Evolutionary conservation across 2,113 vertebrate genomes (phyloP).

Genomic region (Peucedramus taeniatus): DNA sequence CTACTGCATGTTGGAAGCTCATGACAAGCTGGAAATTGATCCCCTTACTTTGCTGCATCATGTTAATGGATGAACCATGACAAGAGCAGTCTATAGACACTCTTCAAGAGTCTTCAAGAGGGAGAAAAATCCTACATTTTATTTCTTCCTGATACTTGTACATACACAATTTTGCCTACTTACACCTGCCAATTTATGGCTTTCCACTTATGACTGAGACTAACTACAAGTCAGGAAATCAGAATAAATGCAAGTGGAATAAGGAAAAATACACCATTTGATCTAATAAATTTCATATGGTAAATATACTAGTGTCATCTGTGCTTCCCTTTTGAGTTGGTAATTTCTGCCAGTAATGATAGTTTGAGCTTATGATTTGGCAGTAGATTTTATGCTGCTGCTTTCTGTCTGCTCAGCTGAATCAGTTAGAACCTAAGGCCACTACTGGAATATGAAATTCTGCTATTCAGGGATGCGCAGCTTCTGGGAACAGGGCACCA

Average conservation of each 20-base stretch:
- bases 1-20: conserved; percentile 26
- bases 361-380: background rate
- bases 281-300: background rate
- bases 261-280: background rate
- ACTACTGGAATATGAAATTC: background rate
- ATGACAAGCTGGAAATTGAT: background rate
- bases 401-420: background rate
- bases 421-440: background rate
- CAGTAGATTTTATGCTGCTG: background rate
- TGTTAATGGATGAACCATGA: background rate
- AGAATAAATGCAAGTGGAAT: background rate
- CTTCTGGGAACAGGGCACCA: background rate
- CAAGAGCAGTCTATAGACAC: background rate
- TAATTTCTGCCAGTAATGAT: background rate
- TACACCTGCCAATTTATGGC: background rate
- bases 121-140: background rate
- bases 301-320: background rate
- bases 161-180: background rate
- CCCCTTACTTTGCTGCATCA: background rate
- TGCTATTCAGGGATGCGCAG: background rate
- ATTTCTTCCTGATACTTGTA: background rate
- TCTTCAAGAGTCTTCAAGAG: background rate
- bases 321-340: background rate
- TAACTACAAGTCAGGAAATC: background rate
- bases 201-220: background rate